These are phyloP conservation scores for Mongoloraphidia duomilia DNA, from an alignment of 2,888 invertebrate species.

Conservation along the genomic window DNA sequence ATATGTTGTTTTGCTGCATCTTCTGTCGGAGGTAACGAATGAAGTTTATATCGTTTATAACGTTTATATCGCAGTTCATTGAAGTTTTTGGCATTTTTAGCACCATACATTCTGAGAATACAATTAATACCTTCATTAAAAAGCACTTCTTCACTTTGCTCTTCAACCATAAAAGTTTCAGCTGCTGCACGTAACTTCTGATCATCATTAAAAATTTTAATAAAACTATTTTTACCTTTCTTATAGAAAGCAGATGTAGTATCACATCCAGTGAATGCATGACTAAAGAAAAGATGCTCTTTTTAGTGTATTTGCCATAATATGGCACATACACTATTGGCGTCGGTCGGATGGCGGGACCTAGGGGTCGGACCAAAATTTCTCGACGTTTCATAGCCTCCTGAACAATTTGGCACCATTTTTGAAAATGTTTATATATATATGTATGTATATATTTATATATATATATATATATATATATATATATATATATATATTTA, in stretches of 20 bases:
- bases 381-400: no score
- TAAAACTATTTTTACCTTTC: conserved; percentile 7
- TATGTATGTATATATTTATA: background rate
- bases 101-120: conserved; percentile 10
- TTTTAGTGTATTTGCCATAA: no score
- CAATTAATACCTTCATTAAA: conserved; percentile 9
- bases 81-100: conserved; percentile 7
- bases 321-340: no score
- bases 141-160: conserved; percentile 8
- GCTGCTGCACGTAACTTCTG: conserved; percentile 7
- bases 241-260: conserved; percentile 5
- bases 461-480: background rate
- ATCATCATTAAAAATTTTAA: conserved; percentile 7
- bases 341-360: no score
- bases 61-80: conserved; percentile 6
- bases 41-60: no score
- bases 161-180: conserved; percentile 5
- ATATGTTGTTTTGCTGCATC: no score
- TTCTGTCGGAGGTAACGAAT: no score
- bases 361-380: no score
- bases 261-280: conserved; percentile 8
- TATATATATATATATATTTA: background rate
- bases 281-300: conserved; percentile 6
- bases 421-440: no score
- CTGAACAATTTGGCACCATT: no score